These are phyloP conservation scores for Zoanthus solanderi DNA, from an alignment of 92 coral and sea anemone genomes.

Conservation along the genomic window DNA sequence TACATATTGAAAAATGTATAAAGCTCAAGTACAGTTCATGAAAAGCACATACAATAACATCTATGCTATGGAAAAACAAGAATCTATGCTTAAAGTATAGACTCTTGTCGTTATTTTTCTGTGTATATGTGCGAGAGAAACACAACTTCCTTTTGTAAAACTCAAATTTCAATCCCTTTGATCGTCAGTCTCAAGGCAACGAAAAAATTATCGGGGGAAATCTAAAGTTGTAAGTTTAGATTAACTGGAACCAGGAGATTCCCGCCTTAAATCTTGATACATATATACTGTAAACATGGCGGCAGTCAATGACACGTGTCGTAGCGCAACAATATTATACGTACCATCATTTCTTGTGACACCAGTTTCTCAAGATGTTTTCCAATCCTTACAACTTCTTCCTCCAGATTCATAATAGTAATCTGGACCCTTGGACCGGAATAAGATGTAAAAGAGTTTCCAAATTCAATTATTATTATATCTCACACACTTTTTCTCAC, in stretches of 20 bases:
- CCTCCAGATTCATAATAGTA: conserved; percentile 32
- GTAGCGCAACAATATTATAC: not conserved
- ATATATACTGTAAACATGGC: conserved; percentile 46
- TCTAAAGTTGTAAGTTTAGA: not conserved
- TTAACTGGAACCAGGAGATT: not conserved
- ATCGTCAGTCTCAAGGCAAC: not conserved
- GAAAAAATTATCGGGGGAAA: not conserved
- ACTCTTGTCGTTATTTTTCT: not conserved
- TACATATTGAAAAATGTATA: too few species aligned
- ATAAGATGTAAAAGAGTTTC: not conserved
- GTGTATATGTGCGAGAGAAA: not conserved
- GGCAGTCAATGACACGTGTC: conserved; percentile 41
- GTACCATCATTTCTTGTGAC: conserved; percentile 38
- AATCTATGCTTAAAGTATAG: not conserved
- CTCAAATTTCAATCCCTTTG: not conserved
- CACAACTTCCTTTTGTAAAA: not conserved
- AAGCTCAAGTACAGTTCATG: too few species aligned
- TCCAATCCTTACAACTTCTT: conserved; percentile 47
- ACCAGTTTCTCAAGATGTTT: conserved; percentile 46
- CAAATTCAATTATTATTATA: not conserved
- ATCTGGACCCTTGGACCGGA: conserved; percentile 1
- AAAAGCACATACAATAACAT: too few species aligned
- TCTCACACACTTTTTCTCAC: not conserved
- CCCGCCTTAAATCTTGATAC: conserved; percentile 11
- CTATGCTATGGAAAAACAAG: too few species aligned